phyloP scores from a whole-genome alignment of 2,888 invertebrate species.

The Chrysolina haemoptera region DNA sequence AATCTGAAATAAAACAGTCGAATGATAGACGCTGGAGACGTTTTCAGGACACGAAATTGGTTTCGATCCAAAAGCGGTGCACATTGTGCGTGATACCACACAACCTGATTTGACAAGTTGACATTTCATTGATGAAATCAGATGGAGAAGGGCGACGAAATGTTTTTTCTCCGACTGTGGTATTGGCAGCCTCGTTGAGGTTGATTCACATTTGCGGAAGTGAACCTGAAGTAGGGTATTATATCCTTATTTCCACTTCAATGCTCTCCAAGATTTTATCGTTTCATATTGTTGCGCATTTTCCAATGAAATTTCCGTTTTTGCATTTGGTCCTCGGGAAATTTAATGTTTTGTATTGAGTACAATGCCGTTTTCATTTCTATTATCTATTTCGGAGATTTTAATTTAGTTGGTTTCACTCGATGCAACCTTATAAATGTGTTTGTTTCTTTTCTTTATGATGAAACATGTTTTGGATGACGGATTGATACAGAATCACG shows the following conservation, averaged over 20 bases:
- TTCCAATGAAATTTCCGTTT: constrained; percentile 6
- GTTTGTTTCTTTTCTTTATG: neutral
- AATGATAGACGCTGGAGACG: constrained; percentile 41
- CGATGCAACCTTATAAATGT: neutral
- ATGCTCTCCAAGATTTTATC: constrained; percentile 17
- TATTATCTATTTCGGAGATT: neutral
- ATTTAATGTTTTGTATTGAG: constrained; percentile 8
- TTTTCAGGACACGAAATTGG: constrained; percentile 48
- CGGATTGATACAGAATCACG: no score
- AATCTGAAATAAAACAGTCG: constrained; percentile 22
- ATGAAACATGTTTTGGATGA: neutral
- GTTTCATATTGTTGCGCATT: constrained; percentile 18
- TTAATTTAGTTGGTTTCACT: constrained; percentile 11
- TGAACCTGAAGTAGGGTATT: constrained; percentile 22
- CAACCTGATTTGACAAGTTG: constrained; percentile 46
- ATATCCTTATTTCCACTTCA: constrained; percentile 22
- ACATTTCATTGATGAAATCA: constrained; percentile 46
- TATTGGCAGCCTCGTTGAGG: constrained; percentile 18
- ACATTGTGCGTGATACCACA: constrained; percentile 53
- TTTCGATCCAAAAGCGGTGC: constrained; percentile 49
- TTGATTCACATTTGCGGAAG: constrained; percentile 3
- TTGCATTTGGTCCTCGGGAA: constrained; percentile 2
- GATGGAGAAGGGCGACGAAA: constrained; percentile 33
- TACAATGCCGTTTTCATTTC: constrained; percentile 2
- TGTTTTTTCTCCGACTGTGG: constrained; percentile 26